Evolutionary conservation across 2,113 vertebrate species (phyloP), one percentile per base, ranked within the genome.

Genomic region (Crotophaga sulcirostris): DNA sequence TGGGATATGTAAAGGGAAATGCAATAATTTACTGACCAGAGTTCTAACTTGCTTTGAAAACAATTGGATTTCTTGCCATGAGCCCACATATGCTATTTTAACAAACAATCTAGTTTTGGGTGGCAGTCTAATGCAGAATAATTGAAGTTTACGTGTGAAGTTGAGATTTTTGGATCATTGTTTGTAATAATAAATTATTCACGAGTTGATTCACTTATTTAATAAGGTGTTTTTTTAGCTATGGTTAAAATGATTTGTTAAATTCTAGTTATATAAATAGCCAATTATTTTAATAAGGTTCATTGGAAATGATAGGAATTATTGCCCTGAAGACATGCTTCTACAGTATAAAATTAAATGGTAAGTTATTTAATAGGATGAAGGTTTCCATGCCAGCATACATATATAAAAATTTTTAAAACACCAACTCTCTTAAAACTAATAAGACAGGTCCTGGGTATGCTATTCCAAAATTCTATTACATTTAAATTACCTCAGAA

Each of bases 271-370:
- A 96, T 91, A 96, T 94, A 97, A 97, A 97, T 87, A 97, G 95
- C 96, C 98, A 98, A 97, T 98, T 98, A 97, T 98, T 98, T 97
- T 98, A 98, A 98, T 98, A 97, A 98, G 97, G 92, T 98, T 98
- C 97, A 97, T 95, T 95, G 92, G 60, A 88, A 96, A 96, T 4
- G 5, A 95, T 96, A 96, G 89, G 94, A 98, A 94, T 96, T 95
- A 86, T 97, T 98, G 93, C 95, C 94, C 94, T 54, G n/a, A 97
- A 98, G 92, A 44, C 90, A 95, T 93, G 56, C 52, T 95, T 96
- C 96, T 93, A 76, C 60, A 90, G 16, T 94, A 33, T 77, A 94
- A 97, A 97, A 98, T 97, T 96, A 93, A 87, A 81, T 66, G 36
- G 52, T 26, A 81, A 91, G 79, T 91, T 96, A 82, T 29, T 72